Evolutionary conservation across 1,140 invertebrate species (phyloP).

Genomic region (Zaprionus nigranus): DNA sequence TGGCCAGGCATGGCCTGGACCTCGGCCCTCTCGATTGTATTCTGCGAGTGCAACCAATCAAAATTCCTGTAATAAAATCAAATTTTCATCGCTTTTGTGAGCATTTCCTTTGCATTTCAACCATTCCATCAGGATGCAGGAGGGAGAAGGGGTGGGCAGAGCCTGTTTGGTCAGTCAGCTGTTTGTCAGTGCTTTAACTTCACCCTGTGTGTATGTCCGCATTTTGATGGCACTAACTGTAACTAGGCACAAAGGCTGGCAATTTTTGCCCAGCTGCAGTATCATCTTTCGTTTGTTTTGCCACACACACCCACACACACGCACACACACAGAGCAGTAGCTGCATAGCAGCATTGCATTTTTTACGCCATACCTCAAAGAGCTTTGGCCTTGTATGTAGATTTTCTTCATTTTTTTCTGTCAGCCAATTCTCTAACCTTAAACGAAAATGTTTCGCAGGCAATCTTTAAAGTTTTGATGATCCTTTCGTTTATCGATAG

Average conservation of each 20-base stretch:
- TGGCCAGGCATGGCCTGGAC: too few species aligned
- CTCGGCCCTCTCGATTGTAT: constrained; percentile 17
- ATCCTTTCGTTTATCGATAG: background rate
- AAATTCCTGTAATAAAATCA: constrained; percentile 82
- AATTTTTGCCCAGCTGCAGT: constrained; percentile 66
- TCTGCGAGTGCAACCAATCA: constrained; percentile 75
- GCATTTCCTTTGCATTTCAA: constrained; percentile 70
- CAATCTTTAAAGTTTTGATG: background rate
- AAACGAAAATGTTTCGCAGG: constrained; percentile 1
- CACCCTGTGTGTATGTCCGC: constrained; percentile 23
- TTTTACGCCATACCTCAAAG: constrained; percentile 65
- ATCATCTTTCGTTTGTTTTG: constrained; percentile 75
- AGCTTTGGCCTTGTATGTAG: constrained; percentile 64
- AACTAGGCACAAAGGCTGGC: constrained; percentile 66
- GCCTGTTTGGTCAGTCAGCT: constrained; percentile 26
- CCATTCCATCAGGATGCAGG: constrained; percentile 20
- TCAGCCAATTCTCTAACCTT: background rate
- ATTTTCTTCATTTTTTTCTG: constrained; percentile 37
- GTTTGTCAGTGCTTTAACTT: constrained; percentile 39
- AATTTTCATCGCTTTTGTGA: constrained; percentile 77
- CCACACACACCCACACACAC: constrained; percentile 20
- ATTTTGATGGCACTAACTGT: constrained; percentile 56
- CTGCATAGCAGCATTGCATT: constrained; percentile 23
- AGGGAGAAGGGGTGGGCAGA: too few species aligned
- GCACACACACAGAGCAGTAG: constrained; percentile 3